A percentile compares a stretch with the other conserved stretches of the same genome.
These are phyloP conservation scores for Elysia crispata DNA, from an alignment of 2,888 invertebrate species.

Conservation along the genomic window DNA sequence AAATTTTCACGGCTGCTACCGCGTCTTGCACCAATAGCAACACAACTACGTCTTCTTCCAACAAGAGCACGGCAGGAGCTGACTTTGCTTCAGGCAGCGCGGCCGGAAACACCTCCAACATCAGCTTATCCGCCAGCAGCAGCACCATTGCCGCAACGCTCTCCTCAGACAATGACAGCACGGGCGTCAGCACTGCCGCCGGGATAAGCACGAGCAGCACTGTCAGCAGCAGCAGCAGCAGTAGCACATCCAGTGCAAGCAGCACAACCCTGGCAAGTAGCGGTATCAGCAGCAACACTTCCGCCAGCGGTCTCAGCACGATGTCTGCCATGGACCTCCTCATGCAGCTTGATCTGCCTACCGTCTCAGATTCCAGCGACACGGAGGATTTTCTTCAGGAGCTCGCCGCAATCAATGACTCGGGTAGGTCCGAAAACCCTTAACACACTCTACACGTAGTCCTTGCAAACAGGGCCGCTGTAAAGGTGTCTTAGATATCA, in stretches of 20 bases:
- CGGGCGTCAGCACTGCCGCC: neutral
- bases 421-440: slow-evolving; percentile 9
- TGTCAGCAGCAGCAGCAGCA: neutral
- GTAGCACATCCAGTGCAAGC: too few relatives aligned
- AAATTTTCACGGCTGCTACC: too few relatives aligned
- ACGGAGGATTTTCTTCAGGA: slow-evolving; percentile 44
- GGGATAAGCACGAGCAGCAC: neutral
- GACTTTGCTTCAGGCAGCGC: too few relatives aligned
- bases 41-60: too few relatives aligned
- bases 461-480: too few relatives aligned
- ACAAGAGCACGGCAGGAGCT: too few relatives aligned
- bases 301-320: neutral
- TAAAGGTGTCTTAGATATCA: too few relatives aligned
- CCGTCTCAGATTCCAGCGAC: slow-evolving; percentile 44
- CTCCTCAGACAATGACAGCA: too few relatives aligned
- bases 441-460: too few relatives aligned
- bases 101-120: neutral
- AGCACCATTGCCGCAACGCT: neutral
- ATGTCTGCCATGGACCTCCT: slow-evolving; percentile 27
- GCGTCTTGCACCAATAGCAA: too few relatives aligned
- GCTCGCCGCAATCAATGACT: slow-evolving; percentile 43
- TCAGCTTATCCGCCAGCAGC: neutral
- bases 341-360: slow-evolving; percentile 36
- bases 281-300: neutral
- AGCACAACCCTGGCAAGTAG: too few relatives aligned